Conservation (phyloP, 2,797 vertebrate genomes). For the Macropodus opercularis region DNA sequence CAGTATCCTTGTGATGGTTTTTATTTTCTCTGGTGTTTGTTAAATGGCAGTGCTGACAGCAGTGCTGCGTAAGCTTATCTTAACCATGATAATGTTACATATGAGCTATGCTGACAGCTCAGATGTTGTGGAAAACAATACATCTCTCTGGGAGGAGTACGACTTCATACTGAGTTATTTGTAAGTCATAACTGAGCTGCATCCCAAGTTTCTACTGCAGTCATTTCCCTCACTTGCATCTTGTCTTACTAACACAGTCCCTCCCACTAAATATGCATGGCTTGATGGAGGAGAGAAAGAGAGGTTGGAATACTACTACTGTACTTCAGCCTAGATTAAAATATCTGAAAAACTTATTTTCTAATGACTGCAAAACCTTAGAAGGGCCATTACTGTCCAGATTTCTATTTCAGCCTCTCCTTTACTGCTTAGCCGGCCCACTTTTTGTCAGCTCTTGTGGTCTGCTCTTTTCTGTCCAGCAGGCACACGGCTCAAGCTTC, state of each 20-base stretch:
- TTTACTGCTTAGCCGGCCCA: neutral
- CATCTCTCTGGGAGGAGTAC: slow-evolving; percentile 11
- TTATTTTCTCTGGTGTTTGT: slow-evolving; percentile 2
- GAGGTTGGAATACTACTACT: too few species aligned
- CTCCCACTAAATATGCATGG: too few species aligned
- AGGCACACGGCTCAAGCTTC: slow-evolving; percentile 68
- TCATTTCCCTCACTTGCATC: too few species aligned
- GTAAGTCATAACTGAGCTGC: neutral
- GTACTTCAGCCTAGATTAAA: too few species aligned
- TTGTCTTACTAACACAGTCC: too few species aligned
- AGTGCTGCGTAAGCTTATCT: slow-evolving; percentile 36
- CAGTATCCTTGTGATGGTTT: neutral
- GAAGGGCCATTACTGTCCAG: slow-evolving; percentile 19
- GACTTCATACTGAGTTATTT: slow-evolving; percentile 9
- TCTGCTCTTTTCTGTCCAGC: slow-evolving; percentile 45
- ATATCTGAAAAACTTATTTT: too few species aligned
- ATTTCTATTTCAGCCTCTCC: slow-evolving; percentile 29
- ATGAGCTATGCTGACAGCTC: slow-evolving; percentile 36
- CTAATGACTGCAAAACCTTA: neutral
- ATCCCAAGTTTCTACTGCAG: too few species aligned
- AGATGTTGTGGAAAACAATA: slow-evolving; percentile 39
- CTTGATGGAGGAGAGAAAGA: too few species aligned
- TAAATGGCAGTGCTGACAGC: slow-evolving; percentile 20
- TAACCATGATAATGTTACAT: slow-evolving; percentile 25
- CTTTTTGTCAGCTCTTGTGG: slow-evolving; percentile 45